Percentiles rank a stretch among this genome's conserved stretches.
Conservation (phyloP, 2,113 vertebrate species). For the Actenoides lindsayi region DNA sequence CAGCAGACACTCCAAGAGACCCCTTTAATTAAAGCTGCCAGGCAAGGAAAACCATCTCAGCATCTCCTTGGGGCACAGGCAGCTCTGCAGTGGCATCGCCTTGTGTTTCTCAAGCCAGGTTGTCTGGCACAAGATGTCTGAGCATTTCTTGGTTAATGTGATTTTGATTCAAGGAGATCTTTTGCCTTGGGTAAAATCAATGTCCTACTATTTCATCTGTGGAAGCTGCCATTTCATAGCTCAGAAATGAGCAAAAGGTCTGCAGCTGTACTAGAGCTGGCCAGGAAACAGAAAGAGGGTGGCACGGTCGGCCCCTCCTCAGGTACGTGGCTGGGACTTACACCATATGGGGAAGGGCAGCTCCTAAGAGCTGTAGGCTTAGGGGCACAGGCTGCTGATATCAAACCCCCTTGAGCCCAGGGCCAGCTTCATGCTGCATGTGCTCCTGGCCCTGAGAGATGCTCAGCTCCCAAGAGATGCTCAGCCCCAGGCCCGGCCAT, state of each 20-base stretch:
- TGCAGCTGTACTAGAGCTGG: not conserved
- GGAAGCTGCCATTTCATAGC: not conserved
- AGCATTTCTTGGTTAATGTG: not conserved
- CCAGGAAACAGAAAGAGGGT: not conserved
- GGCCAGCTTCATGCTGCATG: rapidly evolving
- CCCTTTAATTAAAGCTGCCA: not conserved
- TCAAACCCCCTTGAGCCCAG: rapidly evolving
- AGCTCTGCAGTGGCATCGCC: rapidly evolving
- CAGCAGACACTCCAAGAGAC: not conserved
- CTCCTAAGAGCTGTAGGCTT: not conserved
- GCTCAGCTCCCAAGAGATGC: not conserved
- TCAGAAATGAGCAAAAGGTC: not conserved
- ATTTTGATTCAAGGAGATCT: not conserved
- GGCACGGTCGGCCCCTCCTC: not conserved
- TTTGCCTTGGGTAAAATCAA: not conserved
- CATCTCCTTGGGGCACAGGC: not conserved
- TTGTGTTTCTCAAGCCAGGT: not conserved
- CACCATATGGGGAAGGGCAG: rapidly evolving
- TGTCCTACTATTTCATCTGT: not conserved
- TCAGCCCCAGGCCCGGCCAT: not conserved
- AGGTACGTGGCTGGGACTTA: not conserved
- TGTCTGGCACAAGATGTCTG: not conserved
- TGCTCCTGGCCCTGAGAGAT: not conserved
- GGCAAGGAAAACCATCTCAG: not conserved
- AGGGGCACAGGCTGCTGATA: not conserved